These are phyloP conservation scores for Pyrochroa serraticornis DNA, from an alignment of 2,888 invertebrate genomes.

Conservation along the genomic window DNA sequence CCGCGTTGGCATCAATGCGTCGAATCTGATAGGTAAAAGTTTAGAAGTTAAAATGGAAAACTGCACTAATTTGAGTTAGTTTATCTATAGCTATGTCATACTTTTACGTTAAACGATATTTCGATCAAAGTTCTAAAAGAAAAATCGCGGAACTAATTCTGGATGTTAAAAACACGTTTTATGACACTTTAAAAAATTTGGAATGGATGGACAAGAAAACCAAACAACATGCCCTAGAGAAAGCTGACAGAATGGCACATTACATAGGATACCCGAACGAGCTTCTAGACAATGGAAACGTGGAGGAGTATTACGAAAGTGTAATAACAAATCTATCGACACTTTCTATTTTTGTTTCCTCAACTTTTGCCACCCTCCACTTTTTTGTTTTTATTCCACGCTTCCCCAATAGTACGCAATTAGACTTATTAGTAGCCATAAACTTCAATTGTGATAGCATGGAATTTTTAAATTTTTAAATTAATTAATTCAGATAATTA, in stretches of 20 bases:
- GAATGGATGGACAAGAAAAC: constrained; percentile 3
- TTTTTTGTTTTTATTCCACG: no score
- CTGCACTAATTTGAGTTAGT: no score
- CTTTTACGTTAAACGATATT: neutral
- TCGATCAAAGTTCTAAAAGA: neutral
- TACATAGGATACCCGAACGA: neutral
- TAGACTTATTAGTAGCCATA: no score
- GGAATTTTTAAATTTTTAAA: no score
- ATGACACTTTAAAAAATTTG: neutral
- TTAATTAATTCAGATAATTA: no score
- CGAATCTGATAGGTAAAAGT: no score
- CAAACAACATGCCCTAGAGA: neutral
- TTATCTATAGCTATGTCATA: no score
- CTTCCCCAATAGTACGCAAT: no score
- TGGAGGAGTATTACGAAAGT: neutral
- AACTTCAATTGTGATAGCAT: no score
- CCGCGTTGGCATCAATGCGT: no score
- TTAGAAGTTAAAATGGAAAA: no score
- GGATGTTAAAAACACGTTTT: neutral
- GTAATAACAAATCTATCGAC: neutral
- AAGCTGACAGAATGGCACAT: neutral
- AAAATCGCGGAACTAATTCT: neutral
- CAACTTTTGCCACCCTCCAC: constrained; percentile 51
- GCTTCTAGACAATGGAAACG: neutral
- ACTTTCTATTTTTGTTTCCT: no score